Percentiles rank a stretch among this genome's conserved stretches.
These are phyloP conservation scores for Pissodes strobi DNA, from an alignment of 1,140 invertebrate genomes.

Conservation along the genomic window DNA sequence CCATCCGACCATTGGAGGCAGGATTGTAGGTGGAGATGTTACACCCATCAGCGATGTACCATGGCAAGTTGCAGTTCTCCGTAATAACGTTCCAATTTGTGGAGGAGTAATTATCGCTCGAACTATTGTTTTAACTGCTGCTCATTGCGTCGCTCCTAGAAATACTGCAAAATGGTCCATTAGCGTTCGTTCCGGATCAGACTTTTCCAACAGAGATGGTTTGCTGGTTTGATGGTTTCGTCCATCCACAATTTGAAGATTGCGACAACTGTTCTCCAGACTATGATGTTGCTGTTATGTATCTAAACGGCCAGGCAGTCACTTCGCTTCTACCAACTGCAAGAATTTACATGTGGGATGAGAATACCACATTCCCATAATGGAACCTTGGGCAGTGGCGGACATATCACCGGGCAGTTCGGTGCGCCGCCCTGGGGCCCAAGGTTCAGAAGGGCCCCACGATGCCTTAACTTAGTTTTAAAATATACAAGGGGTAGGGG, in stretches of 20 bases:
- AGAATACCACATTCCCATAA: not conserved
- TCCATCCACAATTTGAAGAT: too few relatives aligned
- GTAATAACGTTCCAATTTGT: slow-evolving; percentile 61
- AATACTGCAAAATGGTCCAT: slow-evolving; percentile 21
- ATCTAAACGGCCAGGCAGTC: too few relatives aligned
- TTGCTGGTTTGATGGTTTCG: too few relatives aligned
- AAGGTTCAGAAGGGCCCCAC: too few relatives aligned
- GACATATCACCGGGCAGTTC: too few relatives aligned
- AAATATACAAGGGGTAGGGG: too few relatives aligned
- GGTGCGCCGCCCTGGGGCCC: too few relatives aligned
- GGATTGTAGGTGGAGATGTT: slow-evolving; percentile 56
- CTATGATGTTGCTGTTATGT: slow-evolving; percentile 64
- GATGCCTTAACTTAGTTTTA: too few relatives aligned
- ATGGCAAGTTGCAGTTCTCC: slow-evolving; percentile 62
- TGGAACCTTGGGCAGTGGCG: too few relatives aligned
- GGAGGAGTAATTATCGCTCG: slow-evolving; percentile 65
- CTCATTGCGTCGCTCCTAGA: slow-evolving; percentile 62
- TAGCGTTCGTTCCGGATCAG: slow-evolving; percentile 7
- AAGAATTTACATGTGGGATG: not conserved
- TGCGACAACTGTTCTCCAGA: slow-evolving; percentile 57
- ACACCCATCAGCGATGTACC: slow-evolving; percentile 58
- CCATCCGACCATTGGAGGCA: not conserved
- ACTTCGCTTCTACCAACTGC: not conserved
- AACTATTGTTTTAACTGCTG: slow-evolving; percentile 67
- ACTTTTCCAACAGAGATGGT: too few relatives aligned